Percentiles rank a stretch among this genome's conserved stretches.
phyloP scores from a whole-genome alignment of 2,797 vertebrate genomes.

The Anas bahamensis region DNA sequence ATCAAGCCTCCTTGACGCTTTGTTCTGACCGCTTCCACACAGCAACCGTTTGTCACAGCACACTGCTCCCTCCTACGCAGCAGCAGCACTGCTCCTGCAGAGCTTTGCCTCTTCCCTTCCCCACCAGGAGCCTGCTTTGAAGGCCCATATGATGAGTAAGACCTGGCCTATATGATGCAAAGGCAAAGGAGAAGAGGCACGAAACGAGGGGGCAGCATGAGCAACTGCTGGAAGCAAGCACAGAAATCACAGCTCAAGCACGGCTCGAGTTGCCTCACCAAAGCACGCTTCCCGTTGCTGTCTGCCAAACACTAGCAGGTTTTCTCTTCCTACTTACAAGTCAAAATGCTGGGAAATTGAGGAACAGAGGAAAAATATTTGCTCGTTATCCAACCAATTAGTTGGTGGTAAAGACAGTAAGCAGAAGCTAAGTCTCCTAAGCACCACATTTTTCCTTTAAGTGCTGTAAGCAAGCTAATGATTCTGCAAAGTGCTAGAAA shows the following conservation, averaged over 20 bases:
- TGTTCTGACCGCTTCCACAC: neutral
- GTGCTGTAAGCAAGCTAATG: slow-evolving; percentile 46
- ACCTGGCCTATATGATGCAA: rapidly evolving
- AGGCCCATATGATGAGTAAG: neutral
- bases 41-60: neutral
- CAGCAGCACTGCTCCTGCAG: neutral
- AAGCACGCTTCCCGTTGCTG: neutral
- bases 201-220: rapidly evolving
- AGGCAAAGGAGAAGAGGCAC: neutral
- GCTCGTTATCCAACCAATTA: slow-evolving; percentile 54
- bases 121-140: neutral
- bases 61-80: neutral
- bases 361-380: slow-evolving; percentile 59
- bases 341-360: slow-evolving; percentile 35
- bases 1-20: neutral
- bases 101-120: neutral
- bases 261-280: neutral
- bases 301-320: neutral
- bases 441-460: slow-evolving; percentile 45
- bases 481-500: neutral
- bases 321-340: slow-evolving; percentile 11
- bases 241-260: neutral
- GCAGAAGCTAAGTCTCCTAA: slow-evolving; percentile 46
- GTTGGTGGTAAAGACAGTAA: slow-evolving; percentile 49
- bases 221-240: neutral